A percentile compares a stretch with the other conserved stretches of the same genome.
Evolutionary conservation across 2,888 invertebrate species (phyloP).

Genomic region (Lasioglossum morio): DNA sequence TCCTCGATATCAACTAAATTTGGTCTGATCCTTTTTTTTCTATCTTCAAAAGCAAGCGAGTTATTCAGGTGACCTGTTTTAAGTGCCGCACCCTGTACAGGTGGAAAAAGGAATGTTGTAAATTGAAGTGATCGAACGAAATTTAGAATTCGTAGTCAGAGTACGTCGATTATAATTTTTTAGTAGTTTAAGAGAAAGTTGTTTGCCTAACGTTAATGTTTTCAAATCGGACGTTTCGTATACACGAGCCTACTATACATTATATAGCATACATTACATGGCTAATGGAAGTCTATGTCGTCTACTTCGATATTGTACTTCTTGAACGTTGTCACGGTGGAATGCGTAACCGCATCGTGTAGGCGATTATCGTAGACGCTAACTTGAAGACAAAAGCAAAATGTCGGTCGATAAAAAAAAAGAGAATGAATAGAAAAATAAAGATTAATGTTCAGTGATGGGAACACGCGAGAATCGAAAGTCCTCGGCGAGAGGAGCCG

Average conservation of each 20-base stretch:
- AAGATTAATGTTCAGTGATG: background rate
- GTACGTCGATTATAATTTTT: background rate
- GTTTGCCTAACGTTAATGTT: background rate
- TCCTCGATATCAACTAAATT: no score
- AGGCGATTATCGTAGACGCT: background rate
- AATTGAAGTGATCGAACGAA: no score
- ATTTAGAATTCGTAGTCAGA: background rate
- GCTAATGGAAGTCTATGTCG: conserved; percentile 16
- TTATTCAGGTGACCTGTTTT: no score
- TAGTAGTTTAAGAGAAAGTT: background rate
- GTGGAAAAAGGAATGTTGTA: background rate
- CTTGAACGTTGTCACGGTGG: conserved; percentile 3
- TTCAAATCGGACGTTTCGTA: background rate
- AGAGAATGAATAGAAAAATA: no score
- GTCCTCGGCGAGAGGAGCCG: background rate
- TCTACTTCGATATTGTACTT: background rate
- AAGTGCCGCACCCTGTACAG: no score
- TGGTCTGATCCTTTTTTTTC: no score
- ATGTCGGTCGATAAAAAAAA: background rate
- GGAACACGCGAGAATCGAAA: background rate
- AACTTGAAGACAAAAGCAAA: background rate
- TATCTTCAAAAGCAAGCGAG: no score
- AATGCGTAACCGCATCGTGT: conserved; percentile 5
- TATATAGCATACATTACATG: conserved; percentile 3
- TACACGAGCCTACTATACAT: background rate